These are phyloP conservation scores for Protodeltote pygarga DNA, from an alignment of 2,888 invertebrate species.

Conservation along the genomic window DNA sequence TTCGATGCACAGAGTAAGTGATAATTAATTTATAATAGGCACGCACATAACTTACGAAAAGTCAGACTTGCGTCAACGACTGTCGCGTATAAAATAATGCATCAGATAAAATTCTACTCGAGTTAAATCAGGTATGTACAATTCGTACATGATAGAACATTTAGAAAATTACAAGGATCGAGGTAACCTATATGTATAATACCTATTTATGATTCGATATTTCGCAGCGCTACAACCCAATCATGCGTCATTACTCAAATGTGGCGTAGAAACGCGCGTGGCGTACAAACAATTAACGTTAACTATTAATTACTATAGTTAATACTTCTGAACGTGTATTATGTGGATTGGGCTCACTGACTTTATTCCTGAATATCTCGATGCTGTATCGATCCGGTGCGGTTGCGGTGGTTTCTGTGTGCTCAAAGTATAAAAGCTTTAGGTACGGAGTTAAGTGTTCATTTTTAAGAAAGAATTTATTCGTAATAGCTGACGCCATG, in stretches of 20 bases:
- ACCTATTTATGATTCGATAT: constrained; percentile 1
- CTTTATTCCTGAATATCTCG: not conserved
- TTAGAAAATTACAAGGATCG: constrained; percentile 4
- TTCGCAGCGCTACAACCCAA: constrained; percentile 12
- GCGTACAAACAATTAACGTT: constrained; percentile 23
- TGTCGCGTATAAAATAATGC: no score
- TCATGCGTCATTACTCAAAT: constrained; percentile 20
- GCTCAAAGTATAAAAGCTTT: no score
- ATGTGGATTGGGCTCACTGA: constrained; percentile 15
- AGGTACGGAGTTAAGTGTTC: no score
- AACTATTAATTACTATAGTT: constrained; percentile 17
- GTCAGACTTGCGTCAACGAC: no score
- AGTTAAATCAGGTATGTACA: constrained; percentile 2
- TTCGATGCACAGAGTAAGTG: no score
- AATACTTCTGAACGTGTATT: constrained; percentile 21
- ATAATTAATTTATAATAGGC: no score
- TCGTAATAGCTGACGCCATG: no score
- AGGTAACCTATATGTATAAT: constrained; percentile 28
- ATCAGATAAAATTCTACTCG: no score
- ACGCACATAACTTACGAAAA: no score
- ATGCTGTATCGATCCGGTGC: no score
- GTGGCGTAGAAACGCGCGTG: constrained; percentile 5
- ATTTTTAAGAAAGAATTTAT: no score
- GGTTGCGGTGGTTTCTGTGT: no score
- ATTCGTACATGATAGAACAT: not conserved